Evolutionary conservation across 2,888 invertebrate genomes (phyloP), one percentile per base, ranked within the genome.

Genomic region (Xylota sylvarum): DNA sequence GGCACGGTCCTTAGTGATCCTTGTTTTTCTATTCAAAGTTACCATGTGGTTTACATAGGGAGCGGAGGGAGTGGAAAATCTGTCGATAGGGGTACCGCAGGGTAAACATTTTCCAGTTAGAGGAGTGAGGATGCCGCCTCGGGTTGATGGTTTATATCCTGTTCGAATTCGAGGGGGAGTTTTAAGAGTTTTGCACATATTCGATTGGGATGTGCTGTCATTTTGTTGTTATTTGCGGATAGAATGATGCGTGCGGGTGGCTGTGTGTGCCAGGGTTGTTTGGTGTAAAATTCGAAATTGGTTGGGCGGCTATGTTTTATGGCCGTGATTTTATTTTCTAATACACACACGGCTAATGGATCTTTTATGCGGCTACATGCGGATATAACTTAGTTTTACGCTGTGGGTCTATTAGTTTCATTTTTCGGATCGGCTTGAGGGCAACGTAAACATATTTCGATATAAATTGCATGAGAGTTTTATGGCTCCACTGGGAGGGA

Each of bases 101-200:
- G 65, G 60, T 67, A 70, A 65, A 70, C 56, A 79, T 58, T 58
- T 76, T 65, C 64, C 64, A 67, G 40, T 30, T 3, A 40, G 6
- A 23, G 32, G 40, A 40, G 5, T 35, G 60, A 48, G 50, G 14
- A 32, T 52, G 65, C 48, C 58, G 56, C 64, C 46, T 55, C 9
- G 48, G 55, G 64, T 35, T 40, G 73, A 56, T 62, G 79, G 56
- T 62, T 65, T 64, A 74, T 74, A 70, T 74, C 69, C 84, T 48
- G 55, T 64, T 84, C 37, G 55, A 50, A 37, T 65, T 55, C 32
- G 76, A 60, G 65, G 37, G 37, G 46, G 65, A 58, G 56, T 72
- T 85, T 76, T 81, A 79, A 85, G 70, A 81, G 85, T 80, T 85
- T 67, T 72, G 72, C 85, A 81, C 76, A 85, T 85, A 85, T 85